A percentile compares a stretch with the other conserved stretches of the same genome.
phyloP scores from a whole-genome alignment of 2,888 invertebrate genomes.

The Macropis europaea region DNA sequence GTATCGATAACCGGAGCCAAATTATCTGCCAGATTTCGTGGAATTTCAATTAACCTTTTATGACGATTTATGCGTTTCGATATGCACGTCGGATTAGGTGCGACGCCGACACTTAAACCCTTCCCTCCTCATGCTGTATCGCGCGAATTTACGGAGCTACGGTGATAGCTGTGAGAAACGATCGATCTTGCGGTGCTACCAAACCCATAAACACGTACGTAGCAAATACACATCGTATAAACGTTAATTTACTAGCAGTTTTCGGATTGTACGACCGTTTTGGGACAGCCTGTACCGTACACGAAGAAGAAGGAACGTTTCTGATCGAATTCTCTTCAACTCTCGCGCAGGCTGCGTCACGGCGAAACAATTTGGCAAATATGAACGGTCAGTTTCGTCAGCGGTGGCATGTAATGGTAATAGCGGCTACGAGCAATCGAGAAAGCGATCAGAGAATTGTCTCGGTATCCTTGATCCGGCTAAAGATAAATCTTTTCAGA shows the following conservation, averaged over 20 bases:
- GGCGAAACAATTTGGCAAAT: slow-evolving; percentile 8
- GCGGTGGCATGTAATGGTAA: not conserved
- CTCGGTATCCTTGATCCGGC: not conserved
- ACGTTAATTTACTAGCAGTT: no score
- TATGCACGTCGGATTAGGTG: slow-evolving; percentile 18
- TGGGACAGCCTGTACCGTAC: no score
- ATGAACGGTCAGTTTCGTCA: not conserved
- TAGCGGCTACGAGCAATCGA: not conserved
- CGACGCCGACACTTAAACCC: not conserved
- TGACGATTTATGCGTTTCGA: slow-evolving; percentile 26
- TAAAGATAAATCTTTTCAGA: not conserved
- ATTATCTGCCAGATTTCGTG: slow-evolving; percentile 12
- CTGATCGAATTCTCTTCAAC: no score
- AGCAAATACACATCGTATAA: no score
- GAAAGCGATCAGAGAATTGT: slow-evolving; percentile 8
- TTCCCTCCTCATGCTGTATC: not conserved
- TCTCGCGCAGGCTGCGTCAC: not conserved
- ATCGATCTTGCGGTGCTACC: not conserved
- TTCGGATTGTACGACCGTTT: no score
- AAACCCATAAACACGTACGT: no score
- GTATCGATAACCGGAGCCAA: not conserved
- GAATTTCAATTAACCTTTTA: slow-evolving; percentile 42
- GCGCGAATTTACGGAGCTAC: not conserved
- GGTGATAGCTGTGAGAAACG: not conserved
- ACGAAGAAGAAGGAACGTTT: no score